Base-by-base conservation (phyloP, 2,113 vertebrate species). In the Sinocyclocheilus rhinocerous region DNA sequence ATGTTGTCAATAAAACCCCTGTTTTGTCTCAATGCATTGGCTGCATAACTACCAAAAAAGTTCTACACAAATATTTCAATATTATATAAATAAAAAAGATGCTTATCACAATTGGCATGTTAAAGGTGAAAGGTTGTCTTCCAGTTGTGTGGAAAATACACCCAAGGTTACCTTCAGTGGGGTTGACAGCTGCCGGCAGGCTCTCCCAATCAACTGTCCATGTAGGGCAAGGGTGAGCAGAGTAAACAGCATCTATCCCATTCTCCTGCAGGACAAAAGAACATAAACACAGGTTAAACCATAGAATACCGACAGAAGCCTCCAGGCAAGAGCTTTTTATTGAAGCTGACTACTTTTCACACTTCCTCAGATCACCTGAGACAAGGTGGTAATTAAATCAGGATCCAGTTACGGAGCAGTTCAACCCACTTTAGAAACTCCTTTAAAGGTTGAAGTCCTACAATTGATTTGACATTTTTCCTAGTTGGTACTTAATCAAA, bases 81-180 rank as follows among this genome's bases (percentile, higher is more conserved):
- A 73, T n/a, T 12, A 73, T 5, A 2, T 55, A 45, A n/a, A 42
- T 73, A 10, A 42, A 73, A 75, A 76, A 48, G 12, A 76, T 16
- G 12, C 3, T 8, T 16, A 26, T 76, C 12, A 26, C 42, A 48
- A 15, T 15, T 55, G 24, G 13, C n/a, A 20, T 55, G 15, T 42
- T 18, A 7, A 8, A 8, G 63, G 61, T 18, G 1, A 75, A 63
- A 3, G 13, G 7, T 24, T 20, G 15, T 50, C 39, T n/a, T 22
- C 11, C 11, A 48, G 4, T 48, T 9, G 42, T 50, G 13, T 80
- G 10, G 39, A 13, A 79, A 55, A 77, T n/a, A 76, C 87, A 4
- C 87, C 88, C 84, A 94, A 95, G 94, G 92, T 95, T 92, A 98
- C 98, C 98, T 96, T 99, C 97, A 83, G 95, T 96, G 85, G 98